Evolutionary conservation across 2,888 invertebrate genomes (phyloP), one percentile per base, ranked within the genome.

Genomic region (Zelleria hepariella): DNA sequence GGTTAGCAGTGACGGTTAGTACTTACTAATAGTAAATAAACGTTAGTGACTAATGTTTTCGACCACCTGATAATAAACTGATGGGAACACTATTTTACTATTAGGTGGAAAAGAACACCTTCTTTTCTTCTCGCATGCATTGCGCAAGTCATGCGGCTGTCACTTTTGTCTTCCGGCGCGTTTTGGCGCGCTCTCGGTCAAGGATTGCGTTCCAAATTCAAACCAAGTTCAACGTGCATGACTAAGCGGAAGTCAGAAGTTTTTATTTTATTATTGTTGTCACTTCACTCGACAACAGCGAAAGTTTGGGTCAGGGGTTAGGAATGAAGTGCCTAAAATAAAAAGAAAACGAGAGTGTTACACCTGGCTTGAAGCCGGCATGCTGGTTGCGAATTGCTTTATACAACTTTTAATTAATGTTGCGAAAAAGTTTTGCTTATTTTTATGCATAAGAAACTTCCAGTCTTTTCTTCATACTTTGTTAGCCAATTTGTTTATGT

Each of bases 271-370:
- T 20, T 20, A 49, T 18, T 49, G 20, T 49, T 20, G 20, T 42
- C 32, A 42, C 32, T 42, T 42, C 32, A 15, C 1, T 15, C 10
- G 32, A 49, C 49, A 49, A 20, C 70, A 77, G 84, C 68, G 86
- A 85, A 85, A 85, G 85, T 75, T 58, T 66, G 72, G 80, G 83
- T 80, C 72, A 72, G 65, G 75, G 77, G 80, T 78, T 70, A 68
- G 15, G 1, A 15, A 15, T 42, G 32, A 42, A 42, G 32, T 42
- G 32, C 10, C 32, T 42, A 42, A 42, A 42, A 42, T 42, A 42
- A 42, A 42, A 42, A 42, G 32, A 42, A 42, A 42, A 42, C 32
- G 32, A 42, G 32, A 42, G 32, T 42, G 10, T 42, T 1, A 15
- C n/a, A n/a, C n/a, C n/a, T 10, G 10, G 10, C 32, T 10, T 42